Base-by-base conservation (phyloP, 2,888 invertebrate genomes). In the Melanchra persicariae region DNA sequence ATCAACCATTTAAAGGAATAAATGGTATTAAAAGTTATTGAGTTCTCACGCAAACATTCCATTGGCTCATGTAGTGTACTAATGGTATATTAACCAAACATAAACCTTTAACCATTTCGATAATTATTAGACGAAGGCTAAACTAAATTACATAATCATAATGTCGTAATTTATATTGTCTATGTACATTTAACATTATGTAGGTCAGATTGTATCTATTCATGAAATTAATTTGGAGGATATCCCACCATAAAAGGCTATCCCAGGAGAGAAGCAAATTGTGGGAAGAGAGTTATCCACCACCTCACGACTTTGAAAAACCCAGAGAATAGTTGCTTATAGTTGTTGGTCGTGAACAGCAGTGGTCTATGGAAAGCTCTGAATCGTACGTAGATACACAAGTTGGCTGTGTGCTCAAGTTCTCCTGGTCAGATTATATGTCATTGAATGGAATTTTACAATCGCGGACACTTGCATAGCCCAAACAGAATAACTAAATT, bases 21-120 rank as follows among this genome's bases (percentile, higher is more conserved):
- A 12, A 17, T 12, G 17, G n/a, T n/a, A n/a, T n/a, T 4, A 6
- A 15, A 30, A 40, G 37, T 45, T 47, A 64, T 64, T 65, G 55
- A 26, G n/a, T 43, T 34, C 15, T 43, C 47, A 76, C 43, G 54
- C 47, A 8, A 76, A 66, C 10, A 15, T 45, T 60, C 26, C 47
- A 68, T 66, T 59, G 54, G 19, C n/a, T 26, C 12, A 30, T 37
- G 37, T 37, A 26, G 19, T 26, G n/a, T 15, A 19, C 8, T 52
- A 55, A 55, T 74, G 24, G 47, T 40, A 40, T 37, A 64, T 64
- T 64, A 40, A 72, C n/a, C 10, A 43, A 49, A 43, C 1, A 5
- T 47, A 54, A 12, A 30, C 47, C 22, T 47, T 30, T 40, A 40
- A 54, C 9, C n/a, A 40, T 63, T 74, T 54, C 24, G 15, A 7